Base-by-base conservation (phyloP, 2,797 vertebrate genomes). In the Eptatretus atami region DNA sequence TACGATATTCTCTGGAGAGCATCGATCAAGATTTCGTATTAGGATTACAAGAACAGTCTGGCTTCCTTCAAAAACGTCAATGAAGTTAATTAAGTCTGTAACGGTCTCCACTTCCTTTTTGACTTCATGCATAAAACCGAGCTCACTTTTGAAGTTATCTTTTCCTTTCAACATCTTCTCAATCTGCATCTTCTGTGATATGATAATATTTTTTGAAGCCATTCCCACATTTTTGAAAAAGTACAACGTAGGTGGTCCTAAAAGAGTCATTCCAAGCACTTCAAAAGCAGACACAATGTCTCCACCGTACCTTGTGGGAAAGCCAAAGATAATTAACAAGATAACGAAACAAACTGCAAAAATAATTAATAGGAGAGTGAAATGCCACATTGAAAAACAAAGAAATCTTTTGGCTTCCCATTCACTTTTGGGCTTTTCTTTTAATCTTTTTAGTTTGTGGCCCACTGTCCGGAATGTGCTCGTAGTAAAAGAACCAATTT, bases 121-220 rank as follows among this genome's bases (percentile, higher is more conserved):
- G n/a, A 95, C 77, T 5, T 93, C 76, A 24, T 82, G 79, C 88
- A 96, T 95, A 72, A 95, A 86, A 1, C 90, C 88, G 64, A 95
- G 11, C 67, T 82, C 76, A 24, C 68, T 70, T 65, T 84, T 79
- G 65, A 95, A 72, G 12, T 71, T 72, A 12, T 61, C 57, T 1
- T 80, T 69, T 1, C 79, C 81, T 68, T 86, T 76, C 71, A 92
- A 78, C 15, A 77, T 63, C 3, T 66, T 76, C 67, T 74, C 81
- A 19, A 90, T 78, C 60, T 78, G 76, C 6, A 2, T 73, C 15
- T 1, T 63, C 65, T 1, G 71, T 19, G 14, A 52, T 53, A 0
- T 70, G 52, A 15, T 65, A 6, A 61, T n/a, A 25, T 61, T 61
- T n/a, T 12, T n/a, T 24, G 24, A n/a, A n/a, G 24, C 57, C 57